A percentile compares a stretch with the other conserved stretches of the same genome.
phyloP scores from a whole-genome alignment of 2,888 invertebrate species.

The Ectobius pallidus region DNA sequence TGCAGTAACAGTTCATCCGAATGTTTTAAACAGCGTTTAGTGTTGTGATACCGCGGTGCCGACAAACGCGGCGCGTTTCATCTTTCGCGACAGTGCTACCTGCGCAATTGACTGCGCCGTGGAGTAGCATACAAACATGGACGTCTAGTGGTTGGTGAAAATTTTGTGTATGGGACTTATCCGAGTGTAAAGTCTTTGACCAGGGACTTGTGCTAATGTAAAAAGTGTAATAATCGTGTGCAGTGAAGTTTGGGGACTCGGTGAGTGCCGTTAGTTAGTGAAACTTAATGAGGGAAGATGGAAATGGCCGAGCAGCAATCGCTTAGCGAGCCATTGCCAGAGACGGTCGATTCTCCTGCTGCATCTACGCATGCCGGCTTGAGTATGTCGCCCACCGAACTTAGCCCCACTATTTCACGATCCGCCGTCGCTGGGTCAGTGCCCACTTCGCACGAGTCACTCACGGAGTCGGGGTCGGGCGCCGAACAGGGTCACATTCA shows the following conservation, averaged over 20 bases:
- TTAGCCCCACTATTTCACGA: conserved; percentile 46
- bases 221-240: conserved; percentile 44
- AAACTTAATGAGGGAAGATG: conserved; percentile 58
- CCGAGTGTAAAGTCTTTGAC: conserved; percentile 45
- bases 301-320: conserved; percentile 65
- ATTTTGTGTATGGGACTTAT: conserved; percentile 47
- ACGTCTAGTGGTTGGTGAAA: conserved; percentile 47
- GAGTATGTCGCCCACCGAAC: conserved; percentile 43
- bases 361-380: conserved; percentile 55
- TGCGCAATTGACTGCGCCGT: conserved; percentile 48
- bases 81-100: conserved; percentile 40
- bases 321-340: conserved; percentile 56
- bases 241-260: conserved; percentile 44
- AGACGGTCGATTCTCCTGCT: conserved; percentile 59
- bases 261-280: conserved; percentile 43
- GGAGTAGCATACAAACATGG: conserved; percentile 48
- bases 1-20: conserved; percentile 11
- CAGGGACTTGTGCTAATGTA: conserved; percentile 44
- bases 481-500: conserved; percentile 40
- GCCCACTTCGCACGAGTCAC: conserved; percentile 49
- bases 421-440: conserved; percentile 47
- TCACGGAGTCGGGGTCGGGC: conserved; percentile 55
- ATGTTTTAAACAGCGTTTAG: conserved; percentile 22
- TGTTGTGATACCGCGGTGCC: conserved; percentile 1
- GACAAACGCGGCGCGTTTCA: not conserved